Conservation (phyloP, 2,797 vertebrate genomes). For the Calcarius lapponicus region DNA sequence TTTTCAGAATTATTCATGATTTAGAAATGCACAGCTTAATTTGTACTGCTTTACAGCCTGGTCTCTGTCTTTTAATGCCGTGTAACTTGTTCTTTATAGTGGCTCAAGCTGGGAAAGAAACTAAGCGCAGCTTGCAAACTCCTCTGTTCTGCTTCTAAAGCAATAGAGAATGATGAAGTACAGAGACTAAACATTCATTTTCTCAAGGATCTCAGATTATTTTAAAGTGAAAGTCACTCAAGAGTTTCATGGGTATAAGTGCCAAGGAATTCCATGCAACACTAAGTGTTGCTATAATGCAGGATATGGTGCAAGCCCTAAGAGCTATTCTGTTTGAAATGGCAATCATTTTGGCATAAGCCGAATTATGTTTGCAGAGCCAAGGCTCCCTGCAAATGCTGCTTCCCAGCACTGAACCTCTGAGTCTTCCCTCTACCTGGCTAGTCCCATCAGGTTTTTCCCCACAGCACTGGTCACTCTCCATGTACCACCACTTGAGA, state of each 20-base stretch:
- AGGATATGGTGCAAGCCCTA: background rate
- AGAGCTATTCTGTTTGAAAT: background rate
- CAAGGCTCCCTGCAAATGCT: background rate
- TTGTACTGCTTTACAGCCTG: conserved; percentile 25
- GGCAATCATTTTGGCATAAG: background rate
- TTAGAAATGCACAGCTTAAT: conserved; percentile 33
- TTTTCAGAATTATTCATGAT: conserved; percentile 47
- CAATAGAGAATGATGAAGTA: conserved; percentile 24
- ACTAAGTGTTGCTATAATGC: background rate
- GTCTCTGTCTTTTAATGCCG: conserved; percentile 5
- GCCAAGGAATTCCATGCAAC: background rate
- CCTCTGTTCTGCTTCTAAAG: conserved; percentile 31
- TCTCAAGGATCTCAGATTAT: conserved; percentile 6
- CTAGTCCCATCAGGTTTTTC: background rate
- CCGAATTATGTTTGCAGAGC: background rate
- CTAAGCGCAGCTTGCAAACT: conserved; percentile 29
- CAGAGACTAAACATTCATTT: conserved; percentile 10
- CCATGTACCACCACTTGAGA: background rate
- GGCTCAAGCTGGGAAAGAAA: conserved; percentile 46
- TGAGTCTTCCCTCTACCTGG: background rate
- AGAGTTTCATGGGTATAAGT: background rate
- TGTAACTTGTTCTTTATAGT: conserved; percentile 30
- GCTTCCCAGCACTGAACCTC: background rate
- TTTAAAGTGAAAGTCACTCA: conserved; percentile 11
- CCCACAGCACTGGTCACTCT: background rate